Evolutionary conservation across 2,888 invertebrate species (phyloP).

Genomic region (Sepioteuthis lessoniana): DNA sequence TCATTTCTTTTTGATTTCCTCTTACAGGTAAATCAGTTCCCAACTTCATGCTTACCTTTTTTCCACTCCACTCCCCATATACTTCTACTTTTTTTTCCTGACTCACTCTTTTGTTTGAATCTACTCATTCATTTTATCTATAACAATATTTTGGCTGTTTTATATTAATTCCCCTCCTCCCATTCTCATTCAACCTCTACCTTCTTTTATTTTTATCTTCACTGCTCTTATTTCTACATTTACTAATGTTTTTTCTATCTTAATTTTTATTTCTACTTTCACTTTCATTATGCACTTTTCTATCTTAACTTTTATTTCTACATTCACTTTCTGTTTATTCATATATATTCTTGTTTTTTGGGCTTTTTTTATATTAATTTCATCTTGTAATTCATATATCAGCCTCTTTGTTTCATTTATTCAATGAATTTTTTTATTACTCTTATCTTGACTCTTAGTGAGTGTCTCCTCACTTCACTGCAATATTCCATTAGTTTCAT

Average conservation of each 20-base stretch:
- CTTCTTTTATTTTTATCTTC: not conserved
- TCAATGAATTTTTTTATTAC: not conserved
- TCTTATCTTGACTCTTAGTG: not conserved
- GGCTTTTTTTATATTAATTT: not conserved
- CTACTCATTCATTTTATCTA: not conserved
- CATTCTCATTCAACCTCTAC: too few relatives aligned
- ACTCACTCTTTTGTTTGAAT: not conserved
- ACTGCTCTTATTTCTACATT: not conserved
- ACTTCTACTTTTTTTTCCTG: not conserved
- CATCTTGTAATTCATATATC: not conserved
- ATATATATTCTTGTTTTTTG: not conserved
- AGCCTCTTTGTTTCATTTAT: too few relatives aligned
- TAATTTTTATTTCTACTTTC: not conserved
- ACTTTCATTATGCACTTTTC: not conserved
- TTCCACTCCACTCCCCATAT: not conserved
- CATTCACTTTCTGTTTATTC: not conserved
- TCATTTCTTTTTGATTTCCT: not conserved
- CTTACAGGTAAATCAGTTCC: not conserved
- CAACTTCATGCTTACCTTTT: not conserved
- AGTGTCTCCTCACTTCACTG: too few relatives aligned
- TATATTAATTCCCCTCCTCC: too few relatives aligned
- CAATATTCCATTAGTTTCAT: too few relatives aligned
- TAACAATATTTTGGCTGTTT: not conserved
- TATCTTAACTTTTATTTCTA: too few relatives aligned
- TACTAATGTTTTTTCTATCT: too few relatives aligned